These are phyloP conservation scores for Sporophila hypoxantha DNA, from an alignment of 2,113 vertebrate species.

Conservation along the genomic window DNA sequence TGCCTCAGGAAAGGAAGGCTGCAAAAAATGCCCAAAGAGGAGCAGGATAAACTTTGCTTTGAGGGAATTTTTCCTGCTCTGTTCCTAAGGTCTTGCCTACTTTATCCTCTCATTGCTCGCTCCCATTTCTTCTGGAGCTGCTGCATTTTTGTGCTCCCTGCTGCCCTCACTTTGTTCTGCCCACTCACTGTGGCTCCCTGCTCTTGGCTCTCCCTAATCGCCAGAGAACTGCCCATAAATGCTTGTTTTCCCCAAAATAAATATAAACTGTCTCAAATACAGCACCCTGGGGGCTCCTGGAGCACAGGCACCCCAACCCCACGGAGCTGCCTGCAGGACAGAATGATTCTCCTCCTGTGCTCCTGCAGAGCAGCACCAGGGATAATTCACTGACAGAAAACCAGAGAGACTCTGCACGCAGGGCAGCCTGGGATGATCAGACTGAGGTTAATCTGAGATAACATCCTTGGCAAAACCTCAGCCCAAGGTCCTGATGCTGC, in stretches of 20 bases:
- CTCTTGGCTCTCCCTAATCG: not conserved
- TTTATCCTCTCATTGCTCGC: not conserved
- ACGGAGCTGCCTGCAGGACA: not conserved
- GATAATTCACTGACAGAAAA: not conserved
- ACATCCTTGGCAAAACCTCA: not conserved
- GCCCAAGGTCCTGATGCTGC: not conserved
- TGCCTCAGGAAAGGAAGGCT: not conserved
- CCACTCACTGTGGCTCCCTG: not conserved
- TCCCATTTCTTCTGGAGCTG: not conserved
- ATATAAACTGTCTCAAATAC: not conserved
- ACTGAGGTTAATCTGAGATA: not conserved
- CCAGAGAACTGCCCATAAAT: not conserved
- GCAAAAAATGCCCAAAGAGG: not conserved
- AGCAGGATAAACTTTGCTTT: not conserved
- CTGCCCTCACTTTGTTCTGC: not conserved
- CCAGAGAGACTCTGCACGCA: not conserved
- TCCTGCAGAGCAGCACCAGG: not conserved
- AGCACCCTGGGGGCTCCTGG: not conserved
- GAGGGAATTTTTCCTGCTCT: not conserved
- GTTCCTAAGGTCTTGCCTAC: not conserved
- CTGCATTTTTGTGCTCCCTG: not conserved
- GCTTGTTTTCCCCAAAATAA: not conserved
- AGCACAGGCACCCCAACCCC: not conserved
- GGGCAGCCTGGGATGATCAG: not conserved
- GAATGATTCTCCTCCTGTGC: not conserved